phyloP scores from a whole-genome alignment of 2,797 vertebrate genomes.

The Halcyon smyrnensis region DNA sequence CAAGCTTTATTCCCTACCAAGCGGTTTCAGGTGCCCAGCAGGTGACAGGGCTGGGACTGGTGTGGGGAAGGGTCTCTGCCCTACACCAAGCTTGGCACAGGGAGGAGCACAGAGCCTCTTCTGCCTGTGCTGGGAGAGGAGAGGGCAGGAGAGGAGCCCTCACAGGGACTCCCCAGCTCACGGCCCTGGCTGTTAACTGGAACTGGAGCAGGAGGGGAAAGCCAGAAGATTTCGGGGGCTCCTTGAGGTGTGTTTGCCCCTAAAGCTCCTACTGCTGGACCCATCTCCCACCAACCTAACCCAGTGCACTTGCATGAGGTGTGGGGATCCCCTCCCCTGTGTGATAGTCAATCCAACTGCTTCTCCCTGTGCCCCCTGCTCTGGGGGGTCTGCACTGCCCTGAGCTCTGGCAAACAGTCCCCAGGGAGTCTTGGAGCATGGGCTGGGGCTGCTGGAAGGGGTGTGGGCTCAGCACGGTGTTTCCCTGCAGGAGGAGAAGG shows the following conservation, averaged over 20 bases:
- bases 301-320: no score
- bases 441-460: not conserved
- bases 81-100: not conserved
- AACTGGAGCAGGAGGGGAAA: not conserved
- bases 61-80: not conserved
- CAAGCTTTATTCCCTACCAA: not conserved
- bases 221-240: not conserved
- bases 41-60: not conserved
- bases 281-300: not conserved
- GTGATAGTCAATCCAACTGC: not conserved
- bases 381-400: not conserved
- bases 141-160: not conserved
- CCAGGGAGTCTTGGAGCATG: not conserved
- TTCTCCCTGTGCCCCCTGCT: not conserved
- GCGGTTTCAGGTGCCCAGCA: not conserved
- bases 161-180: not conserved
- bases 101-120: not conserved
- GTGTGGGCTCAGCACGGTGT: not conserved
- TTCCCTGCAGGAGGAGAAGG: constrained; percentile 85
- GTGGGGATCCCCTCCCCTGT: not conserved
- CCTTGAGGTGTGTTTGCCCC: not conserved
- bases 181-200: not conserved
- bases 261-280: not conserved
- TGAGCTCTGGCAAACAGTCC: not conserved
- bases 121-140: not conserved